Conservation (phyloP, 2,888 invertebrate species). For the Pollenia amentaria region DNA sequence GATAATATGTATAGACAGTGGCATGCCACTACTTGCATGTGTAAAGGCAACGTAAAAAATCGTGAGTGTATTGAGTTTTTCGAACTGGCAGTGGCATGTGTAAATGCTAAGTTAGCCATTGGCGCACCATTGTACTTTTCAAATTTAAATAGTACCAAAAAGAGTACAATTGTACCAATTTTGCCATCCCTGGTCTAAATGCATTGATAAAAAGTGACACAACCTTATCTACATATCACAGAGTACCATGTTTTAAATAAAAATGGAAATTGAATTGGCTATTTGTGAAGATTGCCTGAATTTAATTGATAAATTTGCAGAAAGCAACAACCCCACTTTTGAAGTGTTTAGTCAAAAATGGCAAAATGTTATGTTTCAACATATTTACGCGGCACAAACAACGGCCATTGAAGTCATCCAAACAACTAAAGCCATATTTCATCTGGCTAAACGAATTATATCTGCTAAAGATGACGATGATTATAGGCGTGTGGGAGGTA, state of each 20-base stretch:
- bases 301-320: constrained; percentile 75
- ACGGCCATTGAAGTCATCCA: constrained; percentile 78
- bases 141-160: too few relatives aligned
- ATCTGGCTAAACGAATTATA: constrained; percentile 77
- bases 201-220: too few relatives aligned
- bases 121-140: too few relatives aligned
- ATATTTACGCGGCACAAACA: constrained; percentile 79
- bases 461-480: constrained; percentile 74
- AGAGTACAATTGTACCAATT: too few relatives aligned
- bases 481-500: constrained; percentile 78
- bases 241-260: not conserved
- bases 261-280: constrained; percentile 74
- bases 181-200: too few relatives aligned
- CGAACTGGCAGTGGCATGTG: too few relatives aligned
- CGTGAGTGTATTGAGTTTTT: too few relatives aligned
- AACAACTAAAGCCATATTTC: constrained; percentile 79
- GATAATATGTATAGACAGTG: too few relatives aligned
- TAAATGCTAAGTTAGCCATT: too few relatives aligned
- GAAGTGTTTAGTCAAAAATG: constrained; percentile 79
- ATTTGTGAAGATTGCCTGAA: constrained; percentile 76
- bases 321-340: constrained; percentile 74
- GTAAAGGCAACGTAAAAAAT: too few relatives aligned
- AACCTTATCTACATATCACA: not conserved
- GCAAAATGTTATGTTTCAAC: constrained; percentile 78
- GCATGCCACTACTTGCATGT: too few relatives aligned